Evolutionary conservation across 2,797 vertebrate genomes (phyloP).

Genomic region (Phataginus tricuspis): DNA sequence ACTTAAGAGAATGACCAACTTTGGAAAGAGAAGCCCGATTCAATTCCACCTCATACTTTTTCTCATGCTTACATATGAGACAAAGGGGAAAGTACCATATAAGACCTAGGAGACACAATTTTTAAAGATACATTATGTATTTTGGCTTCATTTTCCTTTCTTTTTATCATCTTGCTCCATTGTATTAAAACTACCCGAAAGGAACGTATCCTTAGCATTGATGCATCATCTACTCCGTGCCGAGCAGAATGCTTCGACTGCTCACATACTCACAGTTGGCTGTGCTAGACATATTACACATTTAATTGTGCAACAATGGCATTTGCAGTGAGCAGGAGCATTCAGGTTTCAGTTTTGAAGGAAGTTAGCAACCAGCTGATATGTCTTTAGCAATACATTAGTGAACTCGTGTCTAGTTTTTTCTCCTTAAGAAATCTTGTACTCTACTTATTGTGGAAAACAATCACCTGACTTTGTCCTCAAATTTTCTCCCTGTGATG

Average conservation of each 20-base stretch:
- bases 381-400: background rate
- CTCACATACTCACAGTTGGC: background rate
- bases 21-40: background rate
- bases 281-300: rapidly evolving
- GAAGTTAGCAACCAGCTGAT: background rate
- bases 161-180: background rate
- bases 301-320: background rate
- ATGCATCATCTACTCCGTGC: background rate
- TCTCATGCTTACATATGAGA: background rate
- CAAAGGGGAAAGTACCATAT: background rate
- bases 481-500: background rate
- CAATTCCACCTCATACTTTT: background rate
- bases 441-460: background rate
- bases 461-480: background rate
- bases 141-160: background rate
- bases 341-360: conserved; percentile 30
- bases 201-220: background rate
- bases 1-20: background rate
- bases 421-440: conserved; percentile 32
- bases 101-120: background rate
- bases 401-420: background rate
- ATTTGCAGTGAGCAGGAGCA: background rate
- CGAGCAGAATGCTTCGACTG: background rate
- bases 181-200: background rate
- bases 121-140: rapidly evolving